A percentile compares a stretch with the other conserved stretches of the same genome.
phyloP scores from a whole-genome alignment of 1,140 invertebrate species.

The Galendromus occidentalis region DNA sequence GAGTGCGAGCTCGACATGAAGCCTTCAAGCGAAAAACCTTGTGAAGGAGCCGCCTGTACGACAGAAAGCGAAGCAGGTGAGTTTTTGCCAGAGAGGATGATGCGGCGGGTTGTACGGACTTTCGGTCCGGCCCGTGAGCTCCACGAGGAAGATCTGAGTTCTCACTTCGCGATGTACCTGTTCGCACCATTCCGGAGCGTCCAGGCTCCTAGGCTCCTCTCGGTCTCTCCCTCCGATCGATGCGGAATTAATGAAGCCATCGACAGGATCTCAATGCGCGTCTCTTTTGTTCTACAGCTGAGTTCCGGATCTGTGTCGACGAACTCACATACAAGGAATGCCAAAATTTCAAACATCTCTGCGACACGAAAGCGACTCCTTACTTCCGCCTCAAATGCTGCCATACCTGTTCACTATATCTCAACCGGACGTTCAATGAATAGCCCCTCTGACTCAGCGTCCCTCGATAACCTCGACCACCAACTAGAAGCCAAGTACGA shows the following conservation, averaged over 20 bases:
- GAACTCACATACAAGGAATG: constrained; percentile 22
- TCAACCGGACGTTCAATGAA: constrained; percentile 8
- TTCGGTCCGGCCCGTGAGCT: no score
- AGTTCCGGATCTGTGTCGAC: constrained; percentile 22
- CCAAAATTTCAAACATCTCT: constrained; percentile 18
- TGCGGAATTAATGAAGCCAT: no score
- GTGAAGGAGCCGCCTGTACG: constrained; percentile 28
- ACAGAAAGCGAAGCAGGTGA: constrained; percentile 12
- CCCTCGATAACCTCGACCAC: no score
- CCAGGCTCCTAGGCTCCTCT: no score
- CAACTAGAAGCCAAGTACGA: no score
- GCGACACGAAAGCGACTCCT: constrained; percentile 25
- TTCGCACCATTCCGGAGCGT: no score
- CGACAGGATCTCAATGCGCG: background rate
- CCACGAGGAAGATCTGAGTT: no score
- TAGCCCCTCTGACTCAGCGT: background rate
- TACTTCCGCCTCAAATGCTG: constrained; percentile 28
- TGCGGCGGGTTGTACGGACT: no score
- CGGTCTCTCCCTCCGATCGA: no score
- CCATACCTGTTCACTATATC: constrained; percentile 20
- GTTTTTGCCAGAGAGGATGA: no score
- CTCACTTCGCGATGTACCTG: no score
- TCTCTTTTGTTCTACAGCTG: constrained; percentile 16
- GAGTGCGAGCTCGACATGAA: constrained; percentile 25
- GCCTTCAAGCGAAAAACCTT: constrained; percentile 26